Base-by-base conservation (phyloP, 2,797 vertebrate genomes). In the Tapirus indicus region DNA sequence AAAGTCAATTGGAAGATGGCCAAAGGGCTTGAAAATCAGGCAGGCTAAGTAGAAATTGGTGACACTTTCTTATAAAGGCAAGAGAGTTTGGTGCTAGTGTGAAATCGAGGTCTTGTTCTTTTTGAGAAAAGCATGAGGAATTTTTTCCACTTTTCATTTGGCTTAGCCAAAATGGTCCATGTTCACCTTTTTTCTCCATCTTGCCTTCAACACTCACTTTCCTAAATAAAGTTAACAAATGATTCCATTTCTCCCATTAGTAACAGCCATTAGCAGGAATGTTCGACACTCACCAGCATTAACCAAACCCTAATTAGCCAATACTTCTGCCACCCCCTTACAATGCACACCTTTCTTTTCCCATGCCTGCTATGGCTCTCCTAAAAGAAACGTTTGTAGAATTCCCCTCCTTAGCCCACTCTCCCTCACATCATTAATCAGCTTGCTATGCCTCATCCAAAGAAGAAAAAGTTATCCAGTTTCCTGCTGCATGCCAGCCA, bases 221-320 rank as follows among this genome's bases (percentile, higher is more conserved):
- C 27, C 2, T 96, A 82, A 96, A 91, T 94, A 97, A 98, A 98
- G 96, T 97, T 97, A 97, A 98, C 91, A 97, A 97, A 96, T 97
- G 97, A 96, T 64, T 71, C 91, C 94, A 92, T 97, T 97, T 96
- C 84, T 96, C 95, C 95, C 95, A 92, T 98, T 97, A 96, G 96
- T 80, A 96, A 95, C n/a, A 72, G 93, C 94, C 96, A 91, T 96
- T 93, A 98, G 94, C 92, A 88, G 54, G 92, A 97, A 96, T 85
- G 90, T 95, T 95, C 71, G 14, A 85, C 89, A 97, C 89, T 96
- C 87, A 95, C 68, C 92, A 97, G 80, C 93, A 75, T 94, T 95
- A 95, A 94, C 79, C 64, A 80, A 95, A 72, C 77, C 66, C 93
- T 97, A 94, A 97, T 97, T 97, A 97, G 96, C 74, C 87, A 49